phyloP scores from a whole-genome alignment of 2,113 vertebrate species.

The Sula dactylatra region DNA sequence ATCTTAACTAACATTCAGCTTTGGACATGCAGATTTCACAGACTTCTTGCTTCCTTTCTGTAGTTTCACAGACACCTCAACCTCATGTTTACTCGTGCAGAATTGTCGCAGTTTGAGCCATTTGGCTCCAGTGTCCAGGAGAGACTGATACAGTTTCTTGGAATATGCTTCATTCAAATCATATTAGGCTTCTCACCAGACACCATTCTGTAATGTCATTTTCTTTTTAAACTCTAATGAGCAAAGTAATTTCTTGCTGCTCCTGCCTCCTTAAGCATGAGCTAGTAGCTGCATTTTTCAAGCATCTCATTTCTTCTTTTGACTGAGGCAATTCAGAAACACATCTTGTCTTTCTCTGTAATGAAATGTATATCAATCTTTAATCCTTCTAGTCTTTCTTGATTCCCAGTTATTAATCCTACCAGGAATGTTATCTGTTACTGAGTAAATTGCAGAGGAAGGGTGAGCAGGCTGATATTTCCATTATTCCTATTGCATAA shows the following conservation, averaged over 20 bases:
- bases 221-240: background rate
- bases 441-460: background rate
- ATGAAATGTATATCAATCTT: background rate
- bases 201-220: background rate
- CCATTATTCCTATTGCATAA: background rate
- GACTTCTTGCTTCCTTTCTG: background rate
- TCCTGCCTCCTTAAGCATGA: background rate
- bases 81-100: background rate
- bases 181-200: background rate
- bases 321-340: background rate
- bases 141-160: background rate
- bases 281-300: background rate
- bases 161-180: background rate
- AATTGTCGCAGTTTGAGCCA: background rate
- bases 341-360: background rate
- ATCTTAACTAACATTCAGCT: background rate
- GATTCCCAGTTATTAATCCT: background rate
- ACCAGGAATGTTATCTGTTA: background rate
- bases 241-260: background rate
- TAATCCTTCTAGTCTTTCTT: background rate
- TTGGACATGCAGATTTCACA: background rate
- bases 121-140: background rate
- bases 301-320: background rate
- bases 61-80: background rate
- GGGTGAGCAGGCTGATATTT: background rate